These are phyloP conservation scores for Nipponacmea schrenckii DNA, from an alignment of 2,888 invertebrate genomes.

Conservation along the genomic window DNA sequence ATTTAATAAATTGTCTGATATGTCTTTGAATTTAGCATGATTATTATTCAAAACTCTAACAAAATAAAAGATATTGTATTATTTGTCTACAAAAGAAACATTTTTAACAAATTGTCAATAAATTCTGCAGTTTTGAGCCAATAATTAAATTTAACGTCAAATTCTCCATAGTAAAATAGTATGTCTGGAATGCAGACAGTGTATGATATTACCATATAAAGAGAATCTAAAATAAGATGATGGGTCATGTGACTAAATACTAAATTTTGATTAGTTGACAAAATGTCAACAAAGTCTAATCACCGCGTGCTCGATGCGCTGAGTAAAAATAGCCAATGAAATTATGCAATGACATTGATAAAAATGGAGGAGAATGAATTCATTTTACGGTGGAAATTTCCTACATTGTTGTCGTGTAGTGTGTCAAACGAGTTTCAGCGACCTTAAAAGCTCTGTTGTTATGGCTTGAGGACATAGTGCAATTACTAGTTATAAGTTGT, in stretches of 20 bases:
- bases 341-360: constrained; percentile 8
- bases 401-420: not conserved
- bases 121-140: not conserved
- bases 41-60: not conserved
- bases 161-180: constrained; percentile 33
- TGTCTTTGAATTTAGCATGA: not conserved
- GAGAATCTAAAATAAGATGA: constrained; percentile 31
- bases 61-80: constrained; percentile 9
- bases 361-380: not conserved
- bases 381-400: constrained; percentile 7
- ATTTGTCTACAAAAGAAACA: not conserved
- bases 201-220: constrained; percentile 61
- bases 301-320: not conserved
- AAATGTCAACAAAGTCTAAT: constrained; percentile 7
- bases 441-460: too few relatives aligned
- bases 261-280: constrained; percentile 19
- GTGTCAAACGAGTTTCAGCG: too few relatives aligned
- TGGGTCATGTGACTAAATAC: constrained; percentile 30
- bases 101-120: not conserved
- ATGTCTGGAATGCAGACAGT: constrained; percentile 63
- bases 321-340: not conserved
- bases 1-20: not conserved
- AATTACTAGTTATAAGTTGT: too few relatives aligned
- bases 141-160: not conserved
- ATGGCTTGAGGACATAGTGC: too few relatives aligned